Percentiles rank a stretch among this genome's conserved stretches.
phyloP scores from a whole-genome alignment of 53 echinoderm and acorn worm species.

The Arbacia lixula region DNA sequence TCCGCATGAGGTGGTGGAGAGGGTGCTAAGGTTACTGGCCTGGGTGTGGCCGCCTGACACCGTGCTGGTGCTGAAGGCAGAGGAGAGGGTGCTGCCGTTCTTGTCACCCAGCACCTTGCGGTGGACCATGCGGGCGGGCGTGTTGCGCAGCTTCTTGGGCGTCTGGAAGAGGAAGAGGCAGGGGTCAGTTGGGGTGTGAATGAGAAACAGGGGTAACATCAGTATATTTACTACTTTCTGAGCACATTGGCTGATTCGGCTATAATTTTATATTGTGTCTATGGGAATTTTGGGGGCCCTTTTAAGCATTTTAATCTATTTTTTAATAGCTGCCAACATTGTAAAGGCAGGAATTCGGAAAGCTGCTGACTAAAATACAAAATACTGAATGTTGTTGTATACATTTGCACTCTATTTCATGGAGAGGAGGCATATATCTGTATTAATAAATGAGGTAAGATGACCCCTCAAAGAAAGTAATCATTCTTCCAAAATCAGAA shows the following conservation, averaged over 20 bases:
- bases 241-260: too few species aligned
- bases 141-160: conserved; percentile 78
- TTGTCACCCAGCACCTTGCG: conserved; percentile 84
- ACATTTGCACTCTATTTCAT: too few species aligned
- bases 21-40: conserved; percentile 56
- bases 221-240: too few species aligned
- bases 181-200: neutral
- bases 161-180: conserved; percentile 55
- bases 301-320: neutral
- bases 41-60: conserved; percentile 62
- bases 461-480: too few species aligned
- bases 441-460: too few species aligned
- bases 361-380: too few species aligned
- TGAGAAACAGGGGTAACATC: neutral
- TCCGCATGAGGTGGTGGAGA: conserved; percentile 81
- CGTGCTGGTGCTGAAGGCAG: conserved; percentile 87
- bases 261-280: too few species aligned
- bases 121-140: conserved; percentile 60
- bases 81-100: conserved; percentile 58
- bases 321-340: neutral
- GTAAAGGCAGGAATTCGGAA: too few species aligned
- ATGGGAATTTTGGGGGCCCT: too few species aligned
- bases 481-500: too few species aligned
- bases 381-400: too few species aligned
- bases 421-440: too few species aligned